Percentiles rank a stretch among this genome's conserved stretches.
These are phyloP conservation scores for Philaenus spumarius DNA, from an alignment of 1,140 invertebrate species.

Conservation along the genomic window DNA sequence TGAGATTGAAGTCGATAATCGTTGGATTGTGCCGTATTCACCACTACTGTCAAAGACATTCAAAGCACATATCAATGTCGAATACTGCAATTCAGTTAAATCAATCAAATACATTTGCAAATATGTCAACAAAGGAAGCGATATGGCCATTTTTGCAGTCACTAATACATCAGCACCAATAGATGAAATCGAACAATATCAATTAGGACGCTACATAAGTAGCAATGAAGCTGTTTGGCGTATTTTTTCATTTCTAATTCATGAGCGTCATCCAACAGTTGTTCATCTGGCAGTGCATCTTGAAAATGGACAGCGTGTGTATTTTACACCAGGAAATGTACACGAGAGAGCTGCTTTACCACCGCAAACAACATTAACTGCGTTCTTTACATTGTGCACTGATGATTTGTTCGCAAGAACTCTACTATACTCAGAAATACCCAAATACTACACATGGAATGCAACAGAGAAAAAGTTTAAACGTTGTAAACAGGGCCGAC, in stretches of 20 bases:
- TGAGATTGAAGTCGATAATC: conserved; percentile 1
- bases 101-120: conserved; percentile 37
- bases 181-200: too few species aligned
- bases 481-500: too few species aligned
- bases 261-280: conserved; percentile 36
- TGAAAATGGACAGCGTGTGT: conserved; percentile 27
- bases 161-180: too few species aligned
- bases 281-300: too few species aligned
- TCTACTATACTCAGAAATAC: too few species aligned
- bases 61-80: conserved; percentile 16
- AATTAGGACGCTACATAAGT: conserved; percentile 39
- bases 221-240: conserved; percentile 40
- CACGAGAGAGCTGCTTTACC: conserved; percentile 8
- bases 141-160: conserved; percentile 33
- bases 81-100: conserved; percentile 13
- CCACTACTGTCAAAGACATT: conserved; percentile 14
- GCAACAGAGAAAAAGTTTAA: too few species aligned
- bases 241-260: conserved; percentile 34
- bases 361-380: too few species aligned
- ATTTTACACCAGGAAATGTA: conserved; percentile 25
- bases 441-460: too few species aligned
- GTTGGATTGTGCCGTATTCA: conserved; percentile 15
- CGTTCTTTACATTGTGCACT: too few species aligned
- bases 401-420: too few species aligned
- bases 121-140: conserved; percentile 35